These are phyloP conservation scores for Rhabdornis inornatus DNA, from an alignment of 2,113 vertebrate genomes.

Conservation along the genomic window DNA sequence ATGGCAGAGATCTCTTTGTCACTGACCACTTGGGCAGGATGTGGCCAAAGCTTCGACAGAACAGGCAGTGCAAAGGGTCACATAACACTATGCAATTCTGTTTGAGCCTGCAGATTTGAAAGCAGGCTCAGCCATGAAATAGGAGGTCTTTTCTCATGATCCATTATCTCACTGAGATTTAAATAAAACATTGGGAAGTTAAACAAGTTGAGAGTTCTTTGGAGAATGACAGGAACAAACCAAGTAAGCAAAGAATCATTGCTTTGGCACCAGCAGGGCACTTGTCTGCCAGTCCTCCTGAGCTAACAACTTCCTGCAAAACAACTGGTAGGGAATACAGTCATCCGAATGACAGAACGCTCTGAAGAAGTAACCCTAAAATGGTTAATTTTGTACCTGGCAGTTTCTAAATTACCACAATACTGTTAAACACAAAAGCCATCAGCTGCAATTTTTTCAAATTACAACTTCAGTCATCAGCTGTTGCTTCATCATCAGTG, in stretches of 20 bases:
- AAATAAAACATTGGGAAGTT: slow-evolving; percentile 70
- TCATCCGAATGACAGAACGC: not conserved
- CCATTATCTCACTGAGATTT: slow-evolving; percentile 48
- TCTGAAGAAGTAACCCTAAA: not conserved
- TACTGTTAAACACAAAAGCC: not conserved
- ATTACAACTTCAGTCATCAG: not conserved
- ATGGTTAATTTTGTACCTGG: not conserved
- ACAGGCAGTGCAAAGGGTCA: slow-evolving; percentile 45
- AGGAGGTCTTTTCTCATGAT: slow-evolving; percentile 38
- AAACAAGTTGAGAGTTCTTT: slow-evolving; percentile 56
- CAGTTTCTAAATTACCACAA: not conserved
- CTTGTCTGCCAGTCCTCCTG: not conserved
- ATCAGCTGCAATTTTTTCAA: not conserved
- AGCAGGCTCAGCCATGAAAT: slow-evolving; percentile 55
- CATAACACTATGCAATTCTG: slow-evolving; percentile 49
- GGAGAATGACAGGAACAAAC: slow-evolving; percentile 52
- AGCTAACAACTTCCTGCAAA: not conserved
- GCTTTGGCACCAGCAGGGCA: not conserved
- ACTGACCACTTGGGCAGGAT: not conserved
- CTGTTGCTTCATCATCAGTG: not conserved
- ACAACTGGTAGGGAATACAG: not conserved
- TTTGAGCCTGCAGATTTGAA: slow-evolving; percentile 69
- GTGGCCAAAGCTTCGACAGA: slow-evolving; percentile 26
- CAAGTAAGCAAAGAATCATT: slow-evolving; percentile 27
- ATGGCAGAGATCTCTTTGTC: not conserved